Conservation (phyloP, 2,113 vertebrate genomes). For the Conger conger region DNA sequence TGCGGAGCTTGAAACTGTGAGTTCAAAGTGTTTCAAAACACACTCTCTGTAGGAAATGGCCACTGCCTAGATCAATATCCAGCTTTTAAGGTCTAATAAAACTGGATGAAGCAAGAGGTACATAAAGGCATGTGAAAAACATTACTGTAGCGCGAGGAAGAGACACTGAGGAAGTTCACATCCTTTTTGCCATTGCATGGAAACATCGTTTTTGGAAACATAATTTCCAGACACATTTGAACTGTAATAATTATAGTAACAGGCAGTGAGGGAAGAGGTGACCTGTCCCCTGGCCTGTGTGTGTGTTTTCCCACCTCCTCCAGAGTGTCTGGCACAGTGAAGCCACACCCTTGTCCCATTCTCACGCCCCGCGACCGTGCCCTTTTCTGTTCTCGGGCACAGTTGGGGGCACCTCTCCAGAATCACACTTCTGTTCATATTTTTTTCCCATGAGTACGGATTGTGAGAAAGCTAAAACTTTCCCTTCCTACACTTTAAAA, state of each 20-base stretch:
- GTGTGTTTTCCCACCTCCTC: conserved; percentile 40
- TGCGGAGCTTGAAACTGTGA: too few species aligned
- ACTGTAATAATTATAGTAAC: conserved; percentile 67
- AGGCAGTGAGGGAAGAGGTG: conserved; percentile 59
- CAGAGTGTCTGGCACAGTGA: background rate
- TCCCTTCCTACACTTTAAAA: background rate
- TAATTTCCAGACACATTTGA: conserved; percentile 65
- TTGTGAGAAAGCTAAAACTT: background rate
- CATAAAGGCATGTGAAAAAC: too few species aligned
- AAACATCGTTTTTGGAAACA: conserved; percentile 68
- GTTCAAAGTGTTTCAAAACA: too few species aligned
- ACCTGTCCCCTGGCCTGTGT: conserved; percentile 60
- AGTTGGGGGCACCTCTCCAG: conserved; percentile 41
- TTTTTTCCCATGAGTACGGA: background rate
- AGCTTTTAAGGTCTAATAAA: too few species aligned
- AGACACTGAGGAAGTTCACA: conserved; percentile 79
- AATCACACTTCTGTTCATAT: background rate
- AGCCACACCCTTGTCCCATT: background rate
- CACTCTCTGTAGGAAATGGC: too few species aligned
- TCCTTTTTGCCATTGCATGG: conserved; percentile 74
- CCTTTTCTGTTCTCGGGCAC: conserved; percentile 49
- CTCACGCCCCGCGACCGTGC: conserved; percentile 55
- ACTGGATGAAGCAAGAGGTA: too few species aligned
- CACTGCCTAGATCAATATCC: too few species aligned
- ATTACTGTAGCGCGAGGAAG: conserved; percentile 65